Evolutionary conservation across 2,888 invertebrate genomes (phyloP).

Genomic region (Pemphredon lugubris): DNA sequence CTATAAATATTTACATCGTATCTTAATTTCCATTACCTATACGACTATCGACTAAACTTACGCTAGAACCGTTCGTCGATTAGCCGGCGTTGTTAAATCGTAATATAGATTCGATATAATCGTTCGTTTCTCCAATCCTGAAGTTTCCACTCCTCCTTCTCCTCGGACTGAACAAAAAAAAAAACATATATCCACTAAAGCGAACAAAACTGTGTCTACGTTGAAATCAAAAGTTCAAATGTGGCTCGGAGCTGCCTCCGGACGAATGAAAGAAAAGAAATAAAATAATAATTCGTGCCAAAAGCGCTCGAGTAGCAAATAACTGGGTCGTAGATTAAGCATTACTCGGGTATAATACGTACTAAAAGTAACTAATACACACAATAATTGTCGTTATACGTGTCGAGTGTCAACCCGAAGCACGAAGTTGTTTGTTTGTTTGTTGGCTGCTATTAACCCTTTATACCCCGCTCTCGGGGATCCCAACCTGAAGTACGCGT

Average conservation of each 20-base stretch:
- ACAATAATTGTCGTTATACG: slow-evolving; percentile 36
- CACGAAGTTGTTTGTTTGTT: slow-evolving; percentile 13
- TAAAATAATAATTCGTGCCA: slow-evolving; percentile 55
- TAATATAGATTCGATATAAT: neutral
- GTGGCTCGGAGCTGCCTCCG: slow-evolving; percentile 33
- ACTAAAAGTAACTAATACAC: slow-evolving; percentile 26
- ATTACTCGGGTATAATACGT: slow-evolving; percentile 21
- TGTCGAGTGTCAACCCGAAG: slow-evolving; percentile 26
- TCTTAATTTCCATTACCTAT: too few species aligned
- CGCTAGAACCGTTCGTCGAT: too few species aligned
- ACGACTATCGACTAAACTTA: too few species aligned
- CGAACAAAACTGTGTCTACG: slow-evolving; percentile 20
- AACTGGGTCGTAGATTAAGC: slow-evolving; percentile 52
- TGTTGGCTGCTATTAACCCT: slow-evolving; percentile 32
- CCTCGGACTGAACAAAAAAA: slow-evolving; percentile 24
- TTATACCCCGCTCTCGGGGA: too few species aligned
- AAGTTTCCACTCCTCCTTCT: slow-evolving; percentile 52
- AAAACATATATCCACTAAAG: slow-evolving; percentile 12
- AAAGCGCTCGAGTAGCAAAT: slow-evolving; percentile 34
- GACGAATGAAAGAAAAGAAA: slow-evolving; percentile 23
- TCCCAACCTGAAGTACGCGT: too few species aligned
- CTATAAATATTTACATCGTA: too few species aligned
- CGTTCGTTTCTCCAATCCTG: slow-evolving; percentile 19
- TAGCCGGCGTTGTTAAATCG: too few species aligned
- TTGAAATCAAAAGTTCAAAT: slow-evolving; percentile 49